Evolutionary conservation across 2,113 vertebrate genomes (phyloP).

Genomic region (Illadopsis cleaveri): DNA sequence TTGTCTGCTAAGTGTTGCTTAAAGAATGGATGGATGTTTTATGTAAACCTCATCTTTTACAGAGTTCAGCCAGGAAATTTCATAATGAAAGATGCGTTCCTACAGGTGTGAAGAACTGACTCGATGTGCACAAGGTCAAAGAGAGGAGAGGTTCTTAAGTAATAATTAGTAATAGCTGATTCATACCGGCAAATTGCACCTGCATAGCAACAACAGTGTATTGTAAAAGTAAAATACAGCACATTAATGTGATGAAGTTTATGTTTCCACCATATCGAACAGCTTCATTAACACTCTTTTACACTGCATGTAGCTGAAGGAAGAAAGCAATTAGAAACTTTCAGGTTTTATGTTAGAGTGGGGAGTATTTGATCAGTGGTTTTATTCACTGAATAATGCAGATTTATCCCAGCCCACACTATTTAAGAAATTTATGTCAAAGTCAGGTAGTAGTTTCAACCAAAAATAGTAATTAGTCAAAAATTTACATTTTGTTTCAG

Average conservation of each 20-base stretch:
- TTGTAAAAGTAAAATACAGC: constrained; percentile 30
- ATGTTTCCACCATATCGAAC: neutral
- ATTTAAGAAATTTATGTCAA: neutral
- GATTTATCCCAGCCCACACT: neutral
- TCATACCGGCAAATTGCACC: neutral
- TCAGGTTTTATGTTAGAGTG: neutral
- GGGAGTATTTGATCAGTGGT: neutral
- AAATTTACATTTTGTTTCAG: neutral
- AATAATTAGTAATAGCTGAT: neutral
- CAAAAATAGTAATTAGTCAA: neutral
- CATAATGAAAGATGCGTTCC: neutral
- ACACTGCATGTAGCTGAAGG: neutral
- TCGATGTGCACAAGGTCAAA: neutral
- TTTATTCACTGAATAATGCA: constrained; percentile 1
- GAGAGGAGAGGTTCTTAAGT: neutral
- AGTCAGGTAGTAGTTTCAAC: neutral
- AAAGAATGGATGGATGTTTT: neutral
- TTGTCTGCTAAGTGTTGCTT: neutral
- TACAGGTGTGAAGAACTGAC: neutral
- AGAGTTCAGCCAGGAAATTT: constrained; percentile 15
- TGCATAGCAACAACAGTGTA: neutral
- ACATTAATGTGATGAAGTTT: constrained; percentile 18
- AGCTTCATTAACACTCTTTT: constrained; percentile 14
- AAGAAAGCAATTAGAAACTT: constrained; percentile 30
- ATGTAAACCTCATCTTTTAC: constrained; percentile 28